These are phyloP conservation scores for Chaetorhynchus papuensis DNA, from an alignment of 2,113 vertebrate genomes.

Conservation along the genomic window DNA sequence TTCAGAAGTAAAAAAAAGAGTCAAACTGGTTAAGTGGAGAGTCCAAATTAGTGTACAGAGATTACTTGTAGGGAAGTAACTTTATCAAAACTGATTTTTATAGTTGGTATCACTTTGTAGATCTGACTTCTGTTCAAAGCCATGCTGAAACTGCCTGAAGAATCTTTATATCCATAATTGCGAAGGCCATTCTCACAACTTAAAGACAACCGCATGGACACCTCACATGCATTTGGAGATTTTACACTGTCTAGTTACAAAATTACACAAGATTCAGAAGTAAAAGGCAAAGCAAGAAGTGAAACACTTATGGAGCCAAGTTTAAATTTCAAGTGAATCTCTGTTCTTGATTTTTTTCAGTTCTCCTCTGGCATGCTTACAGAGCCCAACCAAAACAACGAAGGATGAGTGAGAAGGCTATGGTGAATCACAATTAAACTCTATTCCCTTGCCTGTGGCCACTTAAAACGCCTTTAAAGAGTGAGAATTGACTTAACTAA, in stretches of 20 bases:
- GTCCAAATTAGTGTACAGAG: neutral
- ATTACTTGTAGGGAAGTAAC: neutral
- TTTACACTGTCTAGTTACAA: neutral
- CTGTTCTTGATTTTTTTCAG: neutral
- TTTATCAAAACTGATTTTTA: neutral
- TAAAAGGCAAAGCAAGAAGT: neutral
- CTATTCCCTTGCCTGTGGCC: neutral
- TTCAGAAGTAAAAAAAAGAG: conserved; percentile 18
- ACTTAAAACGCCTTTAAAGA: neutral
- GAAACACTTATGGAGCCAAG: neutral
- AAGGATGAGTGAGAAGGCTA: neutral
- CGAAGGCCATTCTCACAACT: neutral
- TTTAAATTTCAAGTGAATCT: neutral
- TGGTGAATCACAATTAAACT: neutral
- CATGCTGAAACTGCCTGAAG: neutral
- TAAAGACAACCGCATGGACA: neutral
- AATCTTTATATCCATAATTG: neutral
- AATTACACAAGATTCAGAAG: neutral
- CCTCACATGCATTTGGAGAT: neutral
- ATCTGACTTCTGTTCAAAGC: neutral
- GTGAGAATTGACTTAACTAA: neutral
- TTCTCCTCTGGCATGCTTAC: neutral
- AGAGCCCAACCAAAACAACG: neutral
- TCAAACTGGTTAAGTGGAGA: neutral
- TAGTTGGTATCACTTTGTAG: neutral